A percentile compares a stretch with the other conserved stretches of the same genome.
Evolutionary conservation across 1,140 invertebrate species (phyloP).

Genomic region (Drosophila ambigua): DNA sequence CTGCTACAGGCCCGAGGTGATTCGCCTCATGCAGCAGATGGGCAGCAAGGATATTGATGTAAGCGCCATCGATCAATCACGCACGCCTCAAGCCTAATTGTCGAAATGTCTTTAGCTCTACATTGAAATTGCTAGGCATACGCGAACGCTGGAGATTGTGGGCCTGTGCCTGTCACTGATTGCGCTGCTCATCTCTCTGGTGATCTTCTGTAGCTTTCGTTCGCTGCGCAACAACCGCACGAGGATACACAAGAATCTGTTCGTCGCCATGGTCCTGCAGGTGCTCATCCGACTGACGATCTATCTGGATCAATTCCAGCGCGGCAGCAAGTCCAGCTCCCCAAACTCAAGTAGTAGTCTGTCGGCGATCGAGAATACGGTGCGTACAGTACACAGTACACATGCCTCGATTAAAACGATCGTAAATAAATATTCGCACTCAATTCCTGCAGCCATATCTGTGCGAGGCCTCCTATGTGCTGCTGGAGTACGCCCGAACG

Average conservation of each 20-base stretch:
- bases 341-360: constrained; percentile 57
- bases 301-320: constrained; percentile 92
- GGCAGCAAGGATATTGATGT: constrained; percentile 80
- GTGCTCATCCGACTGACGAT: constrained; percentile 92
- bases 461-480: constrained; percentile 90
- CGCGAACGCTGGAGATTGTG: constrained; percentile 91
- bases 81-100: not conserved
- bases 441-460: constrained; percentile 88
- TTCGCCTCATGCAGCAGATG: constrained; percentile 87
- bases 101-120: constrained; percentile 35
- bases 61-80: not conserved
- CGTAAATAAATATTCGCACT: not conserved
- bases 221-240: constrained; percentile 93
- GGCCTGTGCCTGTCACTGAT: constrained; percentile 92
- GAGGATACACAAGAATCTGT: constrained; percentile 94
- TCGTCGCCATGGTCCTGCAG: constrained; percentile 93
- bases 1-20: constrained; percentile 91
- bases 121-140: constrained; percentile 88
- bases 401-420: not conserved
- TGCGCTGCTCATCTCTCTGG: constrained; percentile 89
- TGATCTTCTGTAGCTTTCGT: constrained; percentile 92
- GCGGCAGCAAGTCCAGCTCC: constrained; percentile 59
- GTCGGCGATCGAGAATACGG: constrained; percentile 91
- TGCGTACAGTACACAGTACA: constrained; percentile 83
- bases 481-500: constrained; percentile 94